These are phyloP conservation scores for Nomada lathburiana DNA, from an alignment of 2,888 invertebrate species.

Conservation along the genomic window DNA sequence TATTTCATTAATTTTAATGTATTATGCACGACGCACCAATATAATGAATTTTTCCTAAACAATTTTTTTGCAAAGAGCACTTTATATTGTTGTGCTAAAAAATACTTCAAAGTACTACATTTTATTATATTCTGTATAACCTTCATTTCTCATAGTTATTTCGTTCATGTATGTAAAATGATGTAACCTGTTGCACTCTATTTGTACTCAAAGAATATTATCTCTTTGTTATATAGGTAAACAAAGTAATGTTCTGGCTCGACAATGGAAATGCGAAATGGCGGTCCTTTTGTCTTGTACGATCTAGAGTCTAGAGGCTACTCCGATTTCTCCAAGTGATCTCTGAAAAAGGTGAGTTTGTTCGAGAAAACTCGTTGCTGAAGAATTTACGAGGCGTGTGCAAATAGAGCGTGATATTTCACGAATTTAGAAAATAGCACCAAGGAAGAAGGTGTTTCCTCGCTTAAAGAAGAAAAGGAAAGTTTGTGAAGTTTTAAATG, in stretches of 20 bases:
- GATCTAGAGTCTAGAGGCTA: constrained; percentile 23
- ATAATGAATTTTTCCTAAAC: no score
- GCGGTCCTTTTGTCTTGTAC: constrained; percentile 25
- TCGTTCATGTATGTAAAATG: no score
- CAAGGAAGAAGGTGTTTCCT: not conserved
- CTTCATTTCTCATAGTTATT: no score
- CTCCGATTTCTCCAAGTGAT: constrained; percentile 33
- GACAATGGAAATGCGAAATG: constrained; percentile 25
- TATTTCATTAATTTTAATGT: not conserved
- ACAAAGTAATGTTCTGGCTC: not conserved
- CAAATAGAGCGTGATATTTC: constrained; percentile 7
- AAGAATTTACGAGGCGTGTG: constrained; percentile 1
- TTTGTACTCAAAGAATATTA: no score
- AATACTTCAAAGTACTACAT: no score
- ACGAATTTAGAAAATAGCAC: not conserved
- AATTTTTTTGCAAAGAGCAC: no score
- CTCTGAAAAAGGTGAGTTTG: constrained; percentile 7
- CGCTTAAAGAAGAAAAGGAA: no score
- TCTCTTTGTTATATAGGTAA: no score
- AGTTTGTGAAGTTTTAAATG: not conserved
- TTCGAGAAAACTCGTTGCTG: constrained; percentile 6
- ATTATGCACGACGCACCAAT: not conserved
- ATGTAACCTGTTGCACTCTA: no score
- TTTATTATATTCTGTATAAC: no score
- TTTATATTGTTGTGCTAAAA: no score